Evolutionary conservation across 2,888 invertebrate genomes (phyloP), one percentile per base, ranked within the genome.

Genomic region (Tupiocoris notatus): DNA sequence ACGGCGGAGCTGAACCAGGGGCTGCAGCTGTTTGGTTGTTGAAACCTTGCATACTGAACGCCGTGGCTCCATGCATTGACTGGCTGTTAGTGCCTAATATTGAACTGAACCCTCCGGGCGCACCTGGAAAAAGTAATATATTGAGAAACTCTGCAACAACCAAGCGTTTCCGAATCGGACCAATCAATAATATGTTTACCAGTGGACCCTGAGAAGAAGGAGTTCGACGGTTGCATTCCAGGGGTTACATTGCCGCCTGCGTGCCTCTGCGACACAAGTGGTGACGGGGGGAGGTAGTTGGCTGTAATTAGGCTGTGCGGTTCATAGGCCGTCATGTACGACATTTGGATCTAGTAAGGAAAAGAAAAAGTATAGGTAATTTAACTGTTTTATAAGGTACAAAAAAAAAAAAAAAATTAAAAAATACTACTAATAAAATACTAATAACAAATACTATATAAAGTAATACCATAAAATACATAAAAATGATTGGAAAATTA

Each of bases 271-370:
- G 88, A 88, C 75, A 90, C 87, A 79, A 90, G 86, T 77, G 88
- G 89, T 0, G 89, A 89, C 78, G 87, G 88, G 65, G 88, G 86
- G 82, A 90, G 84, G 83, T 89, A 90, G 81, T 87, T 86, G 80
- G 86, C 86, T 81, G 85, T 85, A 76, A 87, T 84, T 3, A 39
- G 39, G 63, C 84, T 84, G 82, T 86, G 87, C 79, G 86, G 84
- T 17, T 85, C 89, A 84, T 87, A 89, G 81, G 88, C 89, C 73
- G 87, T 86, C 83, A 89, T 88, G 82, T 87, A 89, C 79, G 68
- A 54, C 63, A 77, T 75, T 70, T 75, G 77, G 20, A 89, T 83
- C 83, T 87, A 85, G 80, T 71, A 75, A 25, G 7, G 61, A 75
- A n/a, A n/a, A n/a, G n/a, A n/a, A n/a, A n/a, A n/a, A n/a, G n/a